Conservation (phyloP, 37 sponge, comb jelly and placozoan genomes). For the Geodia barretti region DNA sequence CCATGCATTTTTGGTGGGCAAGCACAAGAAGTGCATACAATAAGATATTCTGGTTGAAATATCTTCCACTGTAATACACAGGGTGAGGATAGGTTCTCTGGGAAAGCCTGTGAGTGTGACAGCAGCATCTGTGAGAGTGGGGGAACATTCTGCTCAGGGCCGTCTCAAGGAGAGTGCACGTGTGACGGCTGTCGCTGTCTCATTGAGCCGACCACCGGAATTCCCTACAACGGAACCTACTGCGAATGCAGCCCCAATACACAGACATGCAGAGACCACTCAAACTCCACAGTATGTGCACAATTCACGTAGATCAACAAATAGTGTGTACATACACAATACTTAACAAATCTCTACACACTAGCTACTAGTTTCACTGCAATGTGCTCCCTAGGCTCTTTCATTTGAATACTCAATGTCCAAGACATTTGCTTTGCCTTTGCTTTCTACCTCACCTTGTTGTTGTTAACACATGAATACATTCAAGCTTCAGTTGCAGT, state of each 20-base stretch:
- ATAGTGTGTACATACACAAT: background rate
- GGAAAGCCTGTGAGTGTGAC: slow-evolving; percentile 67
- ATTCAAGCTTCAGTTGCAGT: too few species aligned
- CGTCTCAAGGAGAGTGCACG: slow-evolving; percentile 18
- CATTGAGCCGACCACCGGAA: slow-evolving; percentile 4
- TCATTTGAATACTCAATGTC: too few species aligned
- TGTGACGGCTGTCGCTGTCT: slow-evolving; percentile 45
- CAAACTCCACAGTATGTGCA: slow-evolving; percentile 3
- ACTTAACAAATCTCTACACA: too few species aligned
- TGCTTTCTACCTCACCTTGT: too few species aligned
- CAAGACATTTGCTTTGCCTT: too few species aligned
- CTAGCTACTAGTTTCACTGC: background rate
- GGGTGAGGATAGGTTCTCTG: slow-evolving; percentile 36
- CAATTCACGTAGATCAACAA: background rate
- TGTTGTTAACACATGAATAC: too few species aligned
- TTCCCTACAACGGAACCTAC: background rate
- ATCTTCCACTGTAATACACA: background rate
- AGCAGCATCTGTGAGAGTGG: slow-evolving; percentile 41
- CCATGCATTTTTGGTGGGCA: background rate
- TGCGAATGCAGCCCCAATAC: slow-evolving; percentile 55
- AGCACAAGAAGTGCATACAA: background rate
- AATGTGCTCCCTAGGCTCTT: too few species aligned
- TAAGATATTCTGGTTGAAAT: background rate
- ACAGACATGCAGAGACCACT: slow-evolving; percentile 22
- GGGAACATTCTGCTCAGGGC: background rate